Evolutionary conservation across 2,888 invertebrate genomes (phyloP), one percentile per base, ranked within the genome.

Genomic region (Eucriotettix oculatus): DNA sequence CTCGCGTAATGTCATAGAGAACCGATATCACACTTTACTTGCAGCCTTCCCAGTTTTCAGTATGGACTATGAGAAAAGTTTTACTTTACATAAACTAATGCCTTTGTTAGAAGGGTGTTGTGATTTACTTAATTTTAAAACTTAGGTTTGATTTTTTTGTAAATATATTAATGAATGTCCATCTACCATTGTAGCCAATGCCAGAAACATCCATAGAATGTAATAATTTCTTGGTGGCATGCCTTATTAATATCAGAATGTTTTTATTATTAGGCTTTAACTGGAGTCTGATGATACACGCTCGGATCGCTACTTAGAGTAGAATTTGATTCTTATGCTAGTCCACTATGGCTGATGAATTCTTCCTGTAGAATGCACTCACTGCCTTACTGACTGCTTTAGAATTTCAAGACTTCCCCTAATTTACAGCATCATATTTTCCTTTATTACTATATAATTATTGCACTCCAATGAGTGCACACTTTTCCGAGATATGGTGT

Each of bases 211-310:
- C 60, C 58, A 58, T 66, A 64, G 65, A 65, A 64, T 64, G 63
- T 64, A 62, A 66, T 64, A 79, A 82, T 83, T 83, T 83, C 83
- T 84, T 83, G 83, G 83, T 82, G 83, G 83, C 83, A 83, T 83
- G 82, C 81, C 79, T 63, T 60, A 60, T 62, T 62, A 53, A 59
- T 61, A 54, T 56, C 52, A 52, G 60, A 60, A 62, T 61, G 58
- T 58, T 57, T 57, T 59, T 42, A 29, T 58, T 52, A 61, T 57
- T 61, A 57, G 58, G 63, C 58, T 60, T 61, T 57, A 57, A 17
- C 42, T 52, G 42, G 58, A 29, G 48, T 58, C 53, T 17, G 16
- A 58, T 16, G 42, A 42, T 40, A 52, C 52, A 40, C 58, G 44
- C 48, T 52, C 54, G 41, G 29, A 40, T 16, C 56, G 61, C 54